Conservation (phyloP, 1,140 invertebrate species). For the Holotrichia oblita region DNA sequence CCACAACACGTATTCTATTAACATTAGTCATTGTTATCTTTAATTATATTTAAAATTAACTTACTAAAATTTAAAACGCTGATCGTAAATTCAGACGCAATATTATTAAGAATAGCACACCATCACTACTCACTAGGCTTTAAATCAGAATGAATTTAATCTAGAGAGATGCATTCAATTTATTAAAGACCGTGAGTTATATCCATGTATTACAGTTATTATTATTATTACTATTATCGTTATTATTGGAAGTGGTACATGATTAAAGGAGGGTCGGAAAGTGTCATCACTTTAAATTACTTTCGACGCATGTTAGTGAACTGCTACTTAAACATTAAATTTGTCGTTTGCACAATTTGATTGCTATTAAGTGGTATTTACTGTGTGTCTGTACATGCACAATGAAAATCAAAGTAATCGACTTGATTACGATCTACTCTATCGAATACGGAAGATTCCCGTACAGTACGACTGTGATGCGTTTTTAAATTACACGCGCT, state of each 20-base stretch:
- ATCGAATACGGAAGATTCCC: not conserved
- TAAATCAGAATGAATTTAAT: conserved; percentile 34
- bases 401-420: not conserved
- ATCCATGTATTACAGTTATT: not conserved
- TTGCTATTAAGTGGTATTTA: conserved; percentile 20
- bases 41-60: not conserved
- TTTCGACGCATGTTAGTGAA: conserved; percentile 31
- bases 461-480: not conserved
- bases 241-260: conserved; percentile 24
- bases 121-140: not conserved
- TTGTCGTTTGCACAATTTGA: not conserved
- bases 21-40: conserved; percentile 66
- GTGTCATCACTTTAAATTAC: conserved; percentile 35
- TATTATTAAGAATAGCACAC: conserved; percentile 2
- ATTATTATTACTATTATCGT: conserved; percentile 2
- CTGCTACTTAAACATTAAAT: conserved; percentile 34
- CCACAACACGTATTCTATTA: conserved; percentile 76
- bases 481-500: conserved; percentile 11
- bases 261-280: conserved; percentile 23
- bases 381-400: not conserved
- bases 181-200: conserved; percentile 18
- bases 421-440: not conserved
- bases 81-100: not conserved
- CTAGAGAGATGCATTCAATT: conserved; percentile 11
- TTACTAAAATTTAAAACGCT: not conserved